phyloP scores from a whole-genome alignment of 2,888 invertebrate species.

The Eudasyphora cyanicolor region DNA sequence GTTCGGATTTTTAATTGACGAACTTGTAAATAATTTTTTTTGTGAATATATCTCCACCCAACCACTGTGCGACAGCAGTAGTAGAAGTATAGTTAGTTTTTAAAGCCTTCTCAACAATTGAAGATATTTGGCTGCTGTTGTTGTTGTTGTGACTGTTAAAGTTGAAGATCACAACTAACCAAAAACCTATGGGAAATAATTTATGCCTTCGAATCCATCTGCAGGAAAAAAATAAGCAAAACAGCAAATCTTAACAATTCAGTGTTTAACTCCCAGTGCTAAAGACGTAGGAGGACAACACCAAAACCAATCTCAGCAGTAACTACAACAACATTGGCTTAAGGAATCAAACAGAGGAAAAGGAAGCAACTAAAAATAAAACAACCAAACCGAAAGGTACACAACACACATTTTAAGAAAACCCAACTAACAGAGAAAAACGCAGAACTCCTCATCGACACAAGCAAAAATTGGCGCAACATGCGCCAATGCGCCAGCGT shows the following conservation, averaged over 20 bases:
- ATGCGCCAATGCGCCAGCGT: conserved; percentile 69
- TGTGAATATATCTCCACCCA: background rate
- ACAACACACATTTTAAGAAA: conserved; percentile 56
- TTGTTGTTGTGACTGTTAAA: conserved; percentile 9
- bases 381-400: conserved; percentile 52
- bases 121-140: too few relatives aligned
- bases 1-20: too few relatives aligned
- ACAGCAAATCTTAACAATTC: conserved; percentile 55
- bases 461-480: conserved; percentile 69
- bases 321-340: conserved; percentile 36
- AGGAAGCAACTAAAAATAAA: conserved; percentile 44
- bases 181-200: conserved; percentile 77
- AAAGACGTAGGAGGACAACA: conserved; percentile 64
- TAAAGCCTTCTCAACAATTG: background rate
- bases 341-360: conserved; percentile 33
- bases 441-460: background rate
- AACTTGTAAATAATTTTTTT: too few relatives aligned
- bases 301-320: conserved; percentile 32
- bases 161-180: conserved; percentile 50
- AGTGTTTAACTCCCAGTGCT: conserved; percentile 41
- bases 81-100: background rate
- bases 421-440: conserved; percentile 31
- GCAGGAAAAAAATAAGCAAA: conserved; percentile 46
- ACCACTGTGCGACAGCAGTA: conserved; percentile 3
- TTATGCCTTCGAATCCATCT: conserved; percentile 74